phyloP scores from a whole-genome alignment of 64 coral and sea anemone species.

The Pocillopora damicornis region DNA sequence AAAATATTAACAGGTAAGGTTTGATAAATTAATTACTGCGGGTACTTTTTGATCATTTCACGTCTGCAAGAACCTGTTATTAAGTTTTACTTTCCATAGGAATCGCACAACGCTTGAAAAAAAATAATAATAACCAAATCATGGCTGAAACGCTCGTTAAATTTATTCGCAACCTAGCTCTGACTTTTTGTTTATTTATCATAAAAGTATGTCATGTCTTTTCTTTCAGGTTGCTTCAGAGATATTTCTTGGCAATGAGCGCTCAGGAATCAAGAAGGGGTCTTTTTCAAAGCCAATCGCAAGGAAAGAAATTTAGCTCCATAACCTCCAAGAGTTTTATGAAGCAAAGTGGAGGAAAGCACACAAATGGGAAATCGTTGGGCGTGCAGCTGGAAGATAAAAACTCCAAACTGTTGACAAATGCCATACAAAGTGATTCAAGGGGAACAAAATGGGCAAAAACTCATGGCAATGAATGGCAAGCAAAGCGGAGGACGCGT shows the following conservation, averaged over 20 bases:
- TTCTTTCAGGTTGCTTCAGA: background rate
- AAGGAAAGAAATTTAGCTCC: conserved; percentile 7
- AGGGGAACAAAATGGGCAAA: conserved; percentile 6
- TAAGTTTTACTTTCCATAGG: background rate
- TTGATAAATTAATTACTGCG: conserved; percentile 1
- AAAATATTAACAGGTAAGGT: conserved; percentile 17
- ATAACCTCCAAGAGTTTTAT: background rate
- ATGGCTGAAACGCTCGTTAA: background rate
- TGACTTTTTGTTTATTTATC: conserved; percentile 17
- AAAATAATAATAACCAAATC: background rate
- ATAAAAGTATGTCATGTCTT: conserved; percentile 11
- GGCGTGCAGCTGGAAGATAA: background rate
- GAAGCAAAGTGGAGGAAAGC: background rate
- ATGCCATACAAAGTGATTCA: background rate
- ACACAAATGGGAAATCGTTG: background rate
- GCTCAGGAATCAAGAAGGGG: conserved; percentile 4
- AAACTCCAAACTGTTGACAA: background rate
- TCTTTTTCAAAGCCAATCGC: background rate
- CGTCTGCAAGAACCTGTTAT: background rate
- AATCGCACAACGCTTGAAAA: background rate
- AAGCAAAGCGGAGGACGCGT: conserved; percentile 4
- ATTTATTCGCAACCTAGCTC: background rate
- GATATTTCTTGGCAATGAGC: conserved; percentile 6
- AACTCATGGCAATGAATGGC: background rate
- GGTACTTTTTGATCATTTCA: background rate